Conservation (phyloP, 1,140 invertebrate genomes). For the Cephus cinctus region DNA sequence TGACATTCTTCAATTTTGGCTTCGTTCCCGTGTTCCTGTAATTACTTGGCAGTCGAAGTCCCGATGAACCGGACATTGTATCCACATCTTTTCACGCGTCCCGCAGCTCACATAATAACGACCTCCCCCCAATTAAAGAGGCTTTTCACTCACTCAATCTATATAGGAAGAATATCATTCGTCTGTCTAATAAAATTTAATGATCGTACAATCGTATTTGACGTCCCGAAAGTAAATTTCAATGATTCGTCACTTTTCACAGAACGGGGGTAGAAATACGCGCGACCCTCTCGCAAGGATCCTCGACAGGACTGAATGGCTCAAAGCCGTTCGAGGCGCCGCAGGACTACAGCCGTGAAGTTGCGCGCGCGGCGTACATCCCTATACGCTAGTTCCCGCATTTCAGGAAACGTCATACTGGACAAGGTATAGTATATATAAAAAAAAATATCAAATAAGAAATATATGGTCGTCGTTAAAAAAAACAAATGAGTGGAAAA, state of each 20-base stretch:
- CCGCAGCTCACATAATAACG: neutral
- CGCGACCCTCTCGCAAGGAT: conserved; percentile 35
- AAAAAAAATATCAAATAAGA: too few relatives aligned
- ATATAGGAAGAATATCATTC: too few relatives aligned
- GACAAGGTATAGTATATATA: too few relatives aligned
- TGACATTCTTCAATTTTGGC: conserved; percentile 33
- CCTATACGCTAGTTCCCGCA: too few relatives aligned
- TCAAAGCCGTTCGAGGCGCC: conserved; percentile 27
- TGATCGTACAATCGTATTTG: too few relatives aligned
- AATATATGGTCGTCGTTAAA: too few relatives aligned
- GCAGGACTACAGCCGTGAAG: conserved; percentile 29
- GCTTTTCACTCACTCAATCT: too few relatives aligned
- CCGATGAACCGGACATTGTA: conserved; percentile 35
- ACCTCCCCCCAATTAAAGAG: neutral
- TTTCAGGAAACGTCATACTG: too few relatives aligned
- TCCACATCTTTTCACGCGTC: conserved; percentile 21
- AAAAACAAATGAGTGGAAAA: too few relatives aligned
- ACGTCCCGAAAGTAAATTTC: too few relatives aligned
- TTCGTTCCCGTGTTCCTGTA: conserved; percentile 30
- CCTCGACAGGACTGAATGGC: conserved; percentile 42
- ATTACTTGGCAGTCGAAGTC: conserved; percentile 24
- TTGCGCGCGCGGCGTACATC: conserved; percentile 31
- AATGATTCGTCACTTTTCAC: too few relatives aligned
- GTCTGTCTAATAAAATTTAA: too few relatives aligned
- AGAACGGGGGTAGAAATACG: conserved; percentile 16